Percentiles rank a stretch among this genome's conserved stretches.
These are phyloP conservation scores for Craterocephalus amniculus DNA, from an alignment of 2,797 vertebrate species.

Conservation along the genomic window DNA sequence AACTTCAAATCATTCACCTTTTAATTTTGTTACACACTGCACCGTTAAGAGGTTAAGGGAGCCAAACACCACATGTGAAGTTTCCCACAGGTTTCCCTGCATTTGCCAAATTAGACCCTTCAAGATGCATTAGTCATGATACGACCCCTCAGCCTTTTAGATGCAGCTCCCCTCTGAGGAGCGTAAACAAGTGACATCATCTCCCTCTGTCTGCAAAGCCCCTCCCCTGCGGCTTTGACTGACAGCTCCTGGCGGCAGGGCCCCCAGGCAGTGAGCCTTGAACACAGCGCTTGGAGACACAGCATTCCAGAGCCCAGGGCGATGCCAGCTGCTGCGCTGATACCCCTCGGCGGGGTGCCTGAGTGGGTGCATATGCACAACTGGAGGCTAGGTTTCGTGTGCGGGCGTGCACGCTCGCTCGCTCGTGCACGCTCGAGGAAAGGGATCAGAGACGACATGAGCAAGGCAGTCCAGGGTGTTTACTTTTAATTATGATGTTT, in stretches of 20 bases:
- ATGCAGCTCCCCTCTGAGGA: neutral
- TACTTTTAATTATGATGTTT: slow-evolving; percentile 73
- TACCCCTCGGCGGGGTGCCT: slow-evolving; percentile 48
- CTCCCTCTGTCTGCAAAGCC: slow-evolving; percentile 33
- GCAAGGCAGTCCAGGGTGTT: slow-evolving; percentile 55
- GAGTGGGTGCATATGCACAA: slow-evolving; percentile 21
- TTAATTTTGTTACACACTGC: no score
- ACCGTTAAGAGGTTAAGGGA: no score
- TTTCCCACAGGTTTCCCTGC: neutral
- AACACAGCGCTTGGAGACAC: slow-evolving; percentile 60
- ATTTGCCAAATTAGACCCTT: slow-evolving; percentile 1
- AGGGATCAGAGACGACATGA: slow-evolving; percentile 48
- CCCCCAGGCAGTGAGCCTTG: slow-evolving; percentile 62
- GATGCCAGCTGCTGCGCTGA: slow-evolving; percentile 69
- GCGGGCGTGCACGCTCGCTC: neutral
- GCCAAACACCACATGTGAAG: neutral
- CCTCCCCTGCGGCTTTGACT: slow-evolving; percentile 66
- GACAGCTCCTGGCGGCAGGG: slow-evolving; percentile 54
- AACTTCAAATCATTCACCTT: no score
- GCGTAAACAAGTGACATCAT: slow-evolving; percentile 50
- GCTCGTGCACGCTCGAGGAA: slow-evolving; percentile 35
- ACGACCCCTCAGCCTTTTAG: neutral
- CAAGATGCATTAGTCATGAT: slow-evolving; percentile 19
- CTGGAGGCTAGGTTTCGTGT: slow-evolving; percentile 11
- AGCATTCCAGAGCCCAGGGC: slow-evolving; percentile 60